These are phyloP conservation scores for Leptinotarsa juncta DNA, from an alignment of 2,888 invertebrate genomes.

Conservation along the genomic window DNA sequence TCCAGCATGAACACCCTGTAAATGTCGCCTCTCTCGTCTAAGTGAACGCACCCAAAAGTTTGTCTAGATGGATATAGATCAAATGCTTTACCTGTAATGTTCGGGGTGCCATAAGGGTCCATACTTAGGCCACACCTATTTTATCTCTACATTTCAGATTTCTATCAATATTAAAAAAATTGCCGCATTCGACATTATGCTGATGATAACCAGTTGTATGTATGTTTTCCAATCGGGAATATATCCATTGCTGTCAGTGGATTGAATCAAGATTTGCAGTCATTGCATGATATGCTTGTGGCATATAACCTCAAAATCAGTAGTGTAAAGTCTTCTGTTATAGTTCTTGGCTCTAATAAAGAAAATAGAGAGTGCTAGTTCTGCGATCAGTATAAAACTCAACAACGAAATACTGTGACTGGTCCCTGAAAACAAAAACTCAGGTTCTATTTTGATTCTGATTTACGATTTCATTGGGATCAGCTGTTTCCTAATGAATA, in stretches of 20 bases:
- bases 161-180: background rate
- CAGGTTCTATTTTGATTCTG: background rate
- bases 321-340: background rate
- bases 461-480: background rate
- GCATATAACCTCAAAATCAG: no score
- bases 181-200: background rate
- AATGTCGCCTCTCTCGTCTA: no score
- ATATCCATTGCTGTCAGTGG: no score
- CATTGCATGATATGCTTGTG: no score
- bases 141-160: slow-evolving; percentile 11
- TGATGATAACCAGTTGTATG: slow-evolving; percentile 19
- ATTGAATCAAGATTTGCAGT: no score
- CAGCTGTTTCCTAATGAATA: background rate
- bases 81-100: no score
- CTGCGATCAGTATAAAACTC: background rate
- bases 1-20: no score
- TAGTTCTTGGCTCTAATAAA: background rate
- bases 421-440: background rate
- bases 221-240: slow-evolving; percentile 9
- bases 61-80: no score
- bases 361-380: background rate
- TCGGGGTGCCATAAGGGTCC: no score
- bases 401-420: background rate
- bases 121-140: background rate
- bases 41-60: no score